phyloP scores from a whole-genome alignment of 2,888 invertebrate species.

The Xestobium rufovillosum region DNA sequence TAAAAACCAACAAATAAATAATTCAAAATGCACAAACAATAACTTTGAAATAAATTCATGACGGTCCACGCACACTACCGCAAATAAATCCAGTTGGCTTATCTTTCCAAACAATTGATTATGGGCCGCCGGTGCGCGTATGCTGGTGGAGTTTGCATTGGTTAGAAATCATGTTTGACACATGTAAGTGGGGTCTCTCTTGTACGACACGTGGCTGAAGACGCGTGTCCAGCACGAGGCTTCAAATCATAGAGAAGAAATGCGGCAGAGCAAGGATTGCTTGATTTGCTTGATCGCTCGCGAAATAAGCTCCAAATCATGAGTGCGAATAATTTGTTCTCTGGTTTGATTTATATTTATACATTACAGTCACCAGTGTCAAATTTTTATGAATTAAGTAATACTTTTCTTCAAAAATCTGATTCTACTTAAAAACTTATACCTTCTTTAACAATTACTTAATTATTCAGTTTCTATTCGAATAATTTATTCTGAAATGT shows the following conservation, averaged over 20 bases:
- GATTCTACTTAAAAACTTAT: too few relatives aligned
- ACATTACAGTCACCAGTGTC: too few relatives aligned
- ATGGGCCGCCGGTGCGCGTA: background rate
- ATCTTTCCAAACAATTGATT: constrained; percentile 44
- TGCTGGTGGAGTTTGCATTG: constrained; percentile 10
- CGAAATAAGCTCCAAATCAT: too few relatives aligned
- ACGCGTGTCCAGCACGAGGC: constrained; percentile 26
- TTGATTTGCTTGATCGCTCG: too few relatives aligned
- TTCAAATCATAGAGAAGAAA: constrained; percentile 31
- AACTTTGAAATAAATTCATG: constrained; percentile 30
- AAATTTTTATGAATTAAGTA: too few relatives aligned
- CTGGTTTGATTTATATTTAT: too few relatives aligned
- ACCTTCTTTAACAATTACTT: too few relatives aligned
- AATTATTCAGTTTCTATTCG: too few relatives aligned
- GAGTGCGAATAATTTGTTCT: too few relatives aligned
- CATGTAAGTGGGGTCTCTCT: constrained; percentile 41
- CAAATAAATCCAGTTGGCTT: constrained; percentile 38
- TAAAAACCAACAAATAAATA: constrained; percentile 37
- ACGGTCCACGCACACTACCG: too few relatives aligned
- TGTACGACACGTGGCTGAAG: constrained; percentile 29
- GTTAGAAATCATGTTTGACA: constrained; percentile 39
- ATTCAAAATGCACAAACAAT: constrained; percentile 35
- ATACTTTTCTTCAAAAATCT: too few relatives aligned
- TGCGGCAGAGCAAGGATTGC: constrained; percentile 13
- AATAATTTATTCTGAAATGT: too few relatives aligned